Percentiles rank a stretch among this genome's conserved stretches.
Evolutionary conservation across 2,888 invertebrate genomes (phyloP).

Genomic region (Drosophila melanosoma): DNA sequence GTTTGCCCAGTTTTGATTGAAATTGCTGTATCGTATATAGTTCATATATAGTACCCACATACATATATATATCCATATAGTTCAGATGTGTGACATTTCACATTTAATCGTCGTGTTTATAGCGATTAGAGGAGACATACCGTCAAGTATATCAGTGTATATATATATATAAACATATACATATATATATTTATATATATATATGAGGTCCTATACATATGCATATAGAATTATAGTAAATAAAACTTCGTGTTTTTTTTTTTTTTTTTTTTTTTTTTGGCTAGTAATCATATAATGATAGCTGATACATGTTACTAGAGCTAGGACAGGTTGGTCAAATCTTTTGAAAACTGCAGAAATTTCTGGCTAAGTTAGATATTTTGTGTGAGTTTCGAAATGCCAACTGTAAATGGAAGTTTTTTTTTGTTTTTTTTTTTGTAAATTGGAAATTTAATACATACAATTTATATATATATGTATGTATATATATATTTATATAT

Average conservation of each 20-base stretch:
- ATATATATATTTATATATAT: slow-evolving; percentile 23
- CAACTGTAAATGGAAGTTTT: slow-evolving; percentile 56
- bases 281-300: slow-evolving; percentile 48
- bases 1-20: slow-evolving; percentile 58
- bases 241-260: slow-evolving; percentile 9
- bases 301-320: slow-evolving; percentile 40
- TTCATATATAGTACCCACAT: slow-evolving; percentile 12
- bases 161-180: slow-evolving; percentile 37
- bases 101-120: slow-evolving; percentile 5
- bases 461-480: slow-evolving; percentile 15
- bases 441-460: slow-evolving; percentile 37
- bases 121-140: slow-evolving; percentile 25
- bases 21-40: slow-evolving; percentile 34
- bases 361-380: slow-evolving; percentile 34
- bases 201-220: slow-evolving; percentile 39
- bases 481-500: slow-evolving; percentile 32
- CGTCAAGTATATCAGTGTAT: slow-evolving; percentile 65
- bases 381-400: slow-evolving; percentile 54
- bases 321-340: slow-evolving; percentile 64
- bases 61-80: slow-evolving; percentile 1
- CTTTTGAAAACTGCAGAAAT: slow-evolving; percentile 37
- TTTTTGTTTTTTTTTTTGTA: slow-evolving; percentile 28
- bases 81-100: slow-evolving; percentile 16
- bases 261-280: slow-evolving; percentile 38
- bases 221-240: slow-evolving; percentile 39